Base-by-base conservation (phyloP, 2,113 vertebrate genomes). In the Eulemur rufifrons region DNA sequence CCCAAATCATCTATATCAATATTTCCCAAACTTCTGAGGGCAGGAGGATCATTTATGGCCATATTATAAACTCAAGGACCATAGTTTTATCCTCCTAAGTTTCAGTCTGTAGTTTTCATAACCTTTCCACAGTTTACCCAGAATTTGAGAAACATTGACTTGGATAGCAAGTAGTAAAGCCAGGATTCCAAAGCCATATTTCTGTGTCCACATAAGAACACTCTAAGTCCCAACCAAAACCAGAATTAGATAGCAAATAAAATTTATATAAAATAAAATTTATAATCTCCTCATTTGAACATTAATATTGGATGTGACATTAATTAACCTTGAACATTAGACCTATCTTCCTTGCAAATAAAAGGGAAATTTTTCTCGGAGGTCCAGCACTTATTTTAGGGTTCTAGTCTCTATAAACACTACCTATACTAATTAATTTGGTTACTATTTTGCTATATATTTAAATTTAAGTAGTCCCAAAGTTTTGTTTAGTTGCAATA, bases 401-500 rank as follows among this genome's bases (percentile, higher is more conserved):
- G 50, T 61, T 93, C 1, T 32, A 4, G 45, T 95, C 56, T 68
- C 39, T 15, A 77, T 17, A 92, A 52, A 80, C 12, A 64, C 5
- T 29, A 66, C 23, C 10, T 76, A 10, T 29, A 29, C 32, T 50
- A 78, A 63, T 89, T 92, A 88, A 74, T 86, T 89, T 50, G 7
- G 7, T 78, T 95, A 61, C 7, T 78, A 15, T 27, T 84, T 89
- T 84, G 34, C 80, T 93, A 45, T 39, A 54, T 11, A 61, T 80
- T 96, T 89, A 93, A 47, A 95, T 96, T 86, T 94, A 90, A 27
- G 12, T 56, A 89, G 59, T 47, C 42, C 1, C 17, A 87, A 84
- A 93, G 32, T 78, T 96, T 86, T 47, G 21, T 64, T 71, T 81
- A n/a, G 2, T 94, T 87, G 12, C 71, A 94, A 1, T 81, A 61